Conservation (phyloP, 2,888 invertebrate species). For the Xanthia togata region DNA sequence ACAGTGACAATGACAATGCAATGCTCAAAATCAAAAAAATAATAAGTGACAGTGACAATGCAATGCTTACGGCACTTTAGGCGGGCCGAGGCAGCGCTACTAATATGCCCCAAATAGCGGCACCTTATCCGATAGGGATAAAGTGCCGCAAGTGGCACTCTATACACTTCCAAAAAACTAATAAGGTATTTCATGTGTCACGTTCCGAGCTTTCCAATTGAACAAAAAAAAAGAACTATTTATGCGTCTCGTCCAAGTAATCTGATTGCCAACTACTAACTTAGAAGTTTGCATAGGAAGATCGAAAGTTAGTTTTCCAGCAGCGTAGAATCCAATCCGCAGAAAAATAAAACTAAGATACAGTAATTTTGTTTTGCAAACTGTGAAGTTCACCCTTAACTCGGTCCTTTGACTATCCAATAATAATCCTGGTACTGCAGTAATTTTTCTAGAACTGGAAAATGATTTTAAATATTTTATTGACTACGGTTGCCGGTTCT, state of each 20-base stretch:
- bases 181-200: too few relatives aligned
- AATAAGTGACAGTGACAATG: too few relatives aligned
- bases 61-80: too few relatives aligned
- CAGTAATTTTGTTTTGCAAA: not conserved
- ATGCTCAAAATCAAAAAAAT: too few relatives aligned
- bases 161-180: too few relatives aligned
- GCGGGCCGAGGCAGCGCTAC: too few relatives aligned
- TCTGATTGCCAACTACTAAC: not conserved
- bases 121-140: too few relatives aligned
- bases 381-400: not conserved
- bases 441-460: not conserved
- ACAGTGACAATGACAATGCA: too few relatives aligned
- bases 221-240: not conserved
- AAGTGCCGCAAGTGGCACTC: too few relatives aligned
- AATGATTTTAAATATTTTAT: not conserved
- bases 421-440: not conserved
- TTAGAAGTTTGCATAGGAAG: not conserved
- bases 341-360: not conserved
- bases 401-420: too few relatives aligned
- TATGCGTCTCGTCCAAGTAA: not conserved
- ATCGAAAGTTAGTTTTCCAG: not conserved
- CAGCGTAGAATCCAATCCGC: not conserved
- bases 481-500: not conserved
- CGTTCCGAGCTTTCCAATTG: too few relatives aligned
- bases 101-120: too few relatives aligned